phyloP scores from a whole-genome alignment of 2,113 vertebrate species.

The Oryctolagus cuniculus region DNA sequence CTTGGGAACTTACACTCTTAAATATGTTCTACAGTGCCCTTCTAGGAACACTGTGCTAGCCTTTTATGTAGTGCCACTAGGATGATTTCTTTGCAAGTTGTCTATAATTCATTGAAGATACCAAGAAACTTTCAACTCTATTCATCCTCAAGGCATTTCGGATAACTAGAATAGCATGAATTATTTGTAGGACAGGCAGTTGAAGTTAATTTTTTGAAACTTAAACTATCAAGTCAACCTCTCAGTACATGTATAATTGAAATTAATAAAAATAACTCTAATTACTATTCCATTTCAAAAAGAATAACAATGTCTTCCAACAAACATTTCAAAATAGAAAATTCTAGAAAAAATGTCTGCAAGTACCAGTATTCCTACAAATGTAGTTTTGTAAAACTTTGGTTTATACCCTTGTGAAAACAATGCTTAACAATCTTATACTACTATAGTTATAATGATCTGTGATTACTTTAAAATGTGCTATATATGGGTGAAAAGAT shows the following conservation, averaged over 20 bases:
- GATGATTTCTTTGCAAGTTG: background rate
- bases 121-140: background rate
- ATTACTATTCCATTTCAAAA: constrained; percentile 28
- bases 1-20: background rate
- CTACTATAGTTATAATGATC: too few relatives aligned
- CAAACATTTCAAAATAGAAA: background rate
- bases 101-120: background rate
- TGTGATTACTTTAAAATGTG: too few relatives aligned
- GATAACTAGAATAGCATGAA: background rate
- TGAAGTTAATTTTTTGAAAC: constrained; percentile 38
- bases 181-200: background rate
- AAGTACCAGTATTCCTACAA: too few relatives aligned
- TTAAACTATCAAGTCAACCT: background rate
- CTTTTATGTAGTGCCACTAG: background rate
- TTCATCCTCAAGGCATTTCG: background rate
- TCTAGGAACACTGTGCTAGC: background rate
- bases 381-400: too few relatives aligned
- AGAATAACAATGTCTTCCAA: background rate
- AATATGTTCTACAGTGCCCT: background rate
- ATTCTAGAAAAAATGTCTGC: too few relatives aligned
- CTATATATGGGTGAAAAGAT: too few relatives aligned
- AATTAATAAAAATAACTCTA: background rate
- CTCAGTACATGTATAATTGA: background rate
- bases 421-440: too few relatives aligned
- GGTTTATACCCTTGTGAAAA: too few relatives aligned